A percentile compares a stretch with the other conserved stretches of the same genome.
phyloP scores from a whole-genome alignment of 2,888 invertebrate genomes.

The Phengaris arion region DNA sequence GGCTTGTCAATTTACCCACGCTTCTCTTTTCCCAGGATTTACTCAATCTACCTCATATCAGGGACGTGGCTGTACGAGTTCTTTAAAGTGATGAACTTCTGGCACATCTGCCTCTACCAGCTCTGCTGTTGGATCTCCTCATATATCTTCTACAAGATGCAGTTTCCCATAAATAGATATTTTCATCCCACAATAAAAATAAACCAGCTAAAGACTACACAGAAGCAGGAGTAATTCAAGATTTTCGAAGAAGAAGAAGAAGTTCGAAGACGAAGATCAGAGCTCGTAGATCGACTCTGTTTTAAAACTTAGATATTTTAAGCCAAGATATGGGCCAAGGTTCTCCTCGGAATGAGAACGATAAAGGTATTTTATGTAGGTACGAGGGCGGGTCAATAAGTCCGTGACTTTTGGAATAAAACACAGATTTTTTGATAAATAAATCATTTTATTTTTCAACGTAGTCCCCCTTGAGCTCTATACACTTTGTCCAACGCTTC shows the following conservation, averaged over 20 bases:
- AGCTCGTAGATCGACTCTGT: slow-evolving; percentile 1
- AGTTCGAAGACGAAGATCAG: background rate
- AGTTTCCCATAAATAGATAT: slow-evolving; percentile 63
- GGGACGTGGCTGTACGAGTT: slow-evolving; percentile 75
- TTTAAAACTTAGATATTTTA: background rate
- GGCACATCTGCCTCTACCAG: slow-evolving; percentile 68
- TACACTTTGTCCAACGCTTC: too few species aligned
- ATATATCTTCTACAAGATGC: slow-evolving; percentile 60
- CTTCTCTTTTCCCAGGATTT: slow-evolving; percentile 52
- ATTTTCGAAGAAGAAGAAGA: too few species aligned
- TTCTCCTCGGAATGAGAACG: too few species aligned
- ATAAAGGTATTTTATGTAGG: background rate
- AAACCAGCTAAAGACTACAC: slow-evolving; percentile 4
- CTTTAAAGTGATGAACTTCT: slow-evolving; percentile 75
- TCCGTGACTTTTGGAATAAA: too few species aligned
- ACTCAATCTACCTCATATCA: slow-evolving; percentile 66
- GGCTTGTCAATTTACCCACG: background rate
- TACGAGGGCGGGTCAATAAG: too few species aligned
- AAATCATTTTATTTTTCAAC: too few species aligned
- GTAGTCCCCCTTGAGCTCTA: too few species aligned
- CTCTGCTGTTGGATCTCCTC: slow-evolving; percentile 57
- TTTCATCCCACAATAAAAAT: slow-evolving; percentile 48
- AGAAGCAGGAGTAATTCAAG: background rate
- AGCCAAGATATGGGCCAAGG: background rate
- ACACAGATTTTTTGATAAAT: too few species aligned